Percentiles rank a stretch among this genome's conserved stretches.
phyloP scores from a whole-genome alignment of 2,113 vertebrate species.

The Odocoileus hemionus region DNA sequence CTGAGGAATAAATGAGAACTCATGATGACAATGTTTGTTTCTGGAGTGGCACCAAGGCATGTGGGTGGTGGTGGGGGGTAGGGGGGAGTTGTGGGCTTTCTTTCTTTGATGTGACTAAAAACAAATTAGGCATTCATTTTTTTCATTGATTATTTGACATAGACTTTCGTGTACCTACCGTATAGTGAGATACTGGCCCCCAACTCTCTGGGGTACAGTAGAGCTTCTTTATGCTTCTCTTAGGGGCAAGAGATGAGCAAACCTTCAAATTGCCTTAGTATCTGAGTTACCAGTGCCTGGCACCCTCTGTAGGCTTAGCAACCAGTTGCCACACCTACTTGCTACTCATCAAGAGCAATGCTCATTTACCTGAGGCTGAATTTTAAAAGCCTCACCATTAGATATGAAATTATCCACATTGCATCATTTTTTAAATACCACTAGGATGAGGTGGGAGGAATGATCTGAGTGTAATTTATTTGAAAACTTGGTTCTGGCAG shows the following conservation, averaged over 20 bases:
- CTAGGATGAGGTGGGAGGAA: conserved; percentile 41
- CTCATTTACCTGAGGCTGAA: conserved; percentile 17
- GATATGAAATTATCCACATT: conserved; percentile 43
- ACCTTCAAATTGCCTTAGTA: neutral
- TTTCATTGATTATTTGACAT: neutral
- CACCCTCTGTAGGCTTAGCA: neutral
- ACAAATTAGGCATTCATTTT: neutral
- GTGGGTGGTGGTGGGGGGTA: neutral
- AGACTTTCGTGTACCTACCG: neutral
- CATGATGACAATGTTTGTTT: neutral
- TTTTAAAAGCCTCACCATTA: conserved; percentile 12
- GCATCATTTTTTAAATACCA: conserved; percentile 65
- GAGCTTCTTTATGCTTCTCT: neutral
- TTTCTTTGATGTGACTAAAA: conserved; percentile 37
- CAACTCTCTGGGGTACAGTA: neutral
- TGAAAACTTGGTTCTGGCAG: conserved; percentile 60
- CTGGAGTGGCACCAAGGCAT: neutral
- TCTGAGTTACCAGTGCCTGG: neutral
- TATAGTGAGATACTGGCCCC: neutral
- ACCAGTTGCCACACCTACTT: neutral
- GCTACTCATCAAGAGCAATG: neutral
- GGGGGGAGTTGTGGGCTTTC: neutral
- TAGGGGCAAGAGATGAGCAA: neutral
- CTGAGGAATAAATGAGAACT: conserved; percentile 13
- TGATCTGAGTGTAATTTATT: conserved; percentile 72